Base-by-base conservation (phyloP, 2,113 vertebrate species). In the Alosa alosa region DNA sequence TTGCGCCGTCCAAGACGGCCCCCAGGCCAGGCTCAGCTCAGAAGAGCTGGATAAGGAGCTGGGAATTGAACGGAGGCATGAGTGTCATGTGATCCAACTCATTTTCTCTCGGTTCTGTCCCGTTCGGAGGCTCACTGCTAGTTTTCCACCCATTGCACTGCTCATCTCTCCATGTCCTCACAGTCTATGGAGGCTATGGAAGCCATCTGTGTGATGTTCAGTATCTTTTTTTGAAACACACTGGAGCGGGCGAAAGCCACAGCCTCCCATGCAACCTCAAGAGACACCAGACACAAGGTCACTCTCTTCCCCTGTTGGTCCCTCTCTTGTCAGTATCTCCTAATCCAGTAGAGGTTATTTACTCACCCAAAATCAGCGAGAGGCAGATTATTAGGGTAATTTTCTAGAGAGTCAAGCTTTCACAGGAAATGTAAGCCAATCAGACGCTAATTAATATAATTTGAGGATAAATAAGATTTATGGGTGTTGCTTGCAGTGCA, bases 381-480 rank as follows among this genome's bases (percentile, higher is more conserved):
- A 41, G 31, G 31, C 25, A 81, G 60, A 72, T 83, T 83, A 83
- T 83, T 86, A 82, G 0, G 60, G 49, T 78, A 50, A 7, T 81
- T 22, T 81, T 86, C 64, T 31, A 47, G 44, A 20, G 82, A 78
- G 25, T 86, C 46, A 22, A 44, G 47, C 64, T 86, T 50, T 46
- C 64, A 78, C 17, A 81, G 9, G 60, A 46, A 85, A 86, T 50
- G 82, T 83, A 64, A 86, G 75, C 25, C 86, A 86, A 83, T 82
- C 49, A 82, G 39, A 49, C 18, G 47, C 22, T 81, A 86, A 88
- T 86, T 81, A 85, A 89, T 81, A 85, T 25, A 60, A 31, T 83
- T 81, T 57, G 0, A 4, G 39, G 81, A 75, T 86, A 68, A 57
- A 31, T 86, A 83, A 84, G 50, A 86, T 86, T 47, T 81, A 86